Evolutionary conservation across 2,888 invertebrate genomes (phyloP).

Genomic region (Sarcophaga carnaria): DNA sequence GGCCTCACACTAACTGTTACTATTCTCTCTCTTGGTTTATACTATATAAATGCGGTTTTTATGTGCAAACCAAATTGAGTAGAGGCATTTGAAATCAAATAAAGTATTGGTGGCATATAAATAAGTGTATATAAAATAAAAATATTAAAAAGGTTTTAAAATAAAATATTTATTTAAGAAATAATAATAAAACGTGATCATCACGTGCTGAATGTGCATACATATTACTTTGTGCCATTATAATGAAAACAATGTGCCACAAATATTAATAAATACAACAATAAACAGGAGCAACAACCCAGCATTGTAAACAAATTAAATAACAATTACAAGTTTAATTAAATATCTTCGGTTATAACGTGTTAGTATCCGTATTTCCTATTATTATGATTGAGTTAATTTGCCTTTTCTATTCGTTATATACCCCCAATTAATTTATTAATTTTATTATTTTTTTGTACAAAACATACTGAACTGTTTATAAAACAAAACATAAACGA

Average conservation of each 20-base stretch:
- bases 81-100: slow-evolving; percentile 18
- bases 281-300: not conserved
- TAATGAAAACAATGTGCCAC: slow-evolving; percentile 26
- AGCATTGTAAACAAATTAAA: slow-evolving; percentile 32
- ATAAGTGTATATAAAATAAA: slow-evolving; percentile 20
- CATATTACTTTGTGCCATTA: slow-evolving; percentile 31
- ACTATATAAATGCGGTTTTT: slow-evolving; percentile 18
- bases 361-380: slow-evolving; percentile 29
- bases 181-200: slow-evolving; percentile 26
- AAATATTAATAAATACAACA: slow-evolving; percentile 24
- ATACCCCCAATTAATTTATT: not conserved
- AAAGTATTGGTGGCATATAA: slow-evolving; percentile 26
- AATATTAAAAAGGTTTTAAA: not conserved
- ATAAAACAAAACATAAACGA: slow-evolving; percentile 21
- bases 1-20: not conserved
- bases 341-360: not conserved
- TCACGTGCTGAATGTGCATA: slow-evolving; percentile 34
- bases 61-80: not conserved
- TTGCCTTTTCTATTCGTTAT: not conserved
- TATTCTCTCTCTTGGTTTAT: not conserved
- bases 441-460: too few species aligned
- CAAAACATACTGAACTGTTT: not conserved
- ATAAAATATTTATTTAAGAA: slow-evolving; percentile 15
- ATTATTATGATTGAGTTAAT: not conserved
- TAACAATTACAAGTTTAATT: slow-evolving; percentile 40